These are phyloP conservation scores for Microcebus murinus DNA, from an alignment of 2,113 vertebrate genomes.

Conservation along the genomic window DNA sequence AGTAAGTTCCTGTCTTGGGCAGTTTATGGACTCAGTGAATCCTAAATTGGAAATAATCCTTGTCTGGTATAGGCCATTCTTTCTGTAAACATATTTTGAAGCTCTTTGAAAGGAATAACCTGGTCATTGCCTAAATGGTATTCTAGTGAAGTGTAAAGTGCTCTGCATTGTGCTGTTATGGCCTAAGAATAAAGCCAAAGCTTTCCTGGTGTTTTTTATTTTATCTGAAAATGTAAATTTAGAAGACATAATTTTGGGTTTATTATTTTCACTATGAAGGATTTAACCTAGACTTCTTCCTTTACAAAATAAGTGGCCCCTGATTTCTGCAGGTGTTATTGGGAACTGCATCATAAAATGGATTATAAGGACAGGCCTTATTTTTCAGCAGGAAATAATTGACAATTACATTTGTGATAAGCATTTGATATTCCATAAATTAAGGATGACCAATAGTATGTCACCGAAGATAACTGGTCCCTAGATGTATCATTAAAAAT, in stretches of 20 bases:
- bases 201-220: slow-evolving; percentile 32
- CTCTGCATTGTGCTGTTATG: background rate
- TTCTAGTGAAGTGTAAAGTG: slow-evolving; percentile 41
- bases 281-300: slow-evolving; percentile 54
- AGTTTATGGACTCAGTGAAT: slow-evolving; percentile 29
- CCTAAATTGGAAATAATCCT: slow-evolving; percentile 53
- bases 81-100: slow-evolving; percentile 64
- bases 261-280: slow-evolving; percentile 54
- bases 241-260: slow-evolving; percentile 33
- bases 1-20: background rate
- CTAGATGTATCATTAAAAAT: slow-evolving; percentile 40
- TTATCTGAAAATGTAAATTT: slow-evolving; percentile 64
- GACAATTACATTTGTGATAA: slow-evolving; percentile 41
- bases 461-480: slow-evolving; percentile 9
- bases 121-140: slow-evolving; percentile 50
- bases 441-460: background rate
- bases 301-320: slow-evolving; percentile 23
- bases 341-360: slow-evolving; percentile 33
- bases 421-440: background rate
- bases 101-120: slow-evolving; percentile 41
- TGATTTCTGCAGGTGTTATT: slow-evolving; percentile 40
- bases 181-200: slow-evolving; percentile 13
- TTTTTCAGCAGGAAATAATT: slow-evolving; percentile 46
- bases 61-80: background rate
- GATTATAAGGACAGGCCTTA: slow-evolving; percentile 11